Evolutionary conservation across 1,140 invertebrate species (phyloP).

Genomic region (Heliconius himera): DNA sequence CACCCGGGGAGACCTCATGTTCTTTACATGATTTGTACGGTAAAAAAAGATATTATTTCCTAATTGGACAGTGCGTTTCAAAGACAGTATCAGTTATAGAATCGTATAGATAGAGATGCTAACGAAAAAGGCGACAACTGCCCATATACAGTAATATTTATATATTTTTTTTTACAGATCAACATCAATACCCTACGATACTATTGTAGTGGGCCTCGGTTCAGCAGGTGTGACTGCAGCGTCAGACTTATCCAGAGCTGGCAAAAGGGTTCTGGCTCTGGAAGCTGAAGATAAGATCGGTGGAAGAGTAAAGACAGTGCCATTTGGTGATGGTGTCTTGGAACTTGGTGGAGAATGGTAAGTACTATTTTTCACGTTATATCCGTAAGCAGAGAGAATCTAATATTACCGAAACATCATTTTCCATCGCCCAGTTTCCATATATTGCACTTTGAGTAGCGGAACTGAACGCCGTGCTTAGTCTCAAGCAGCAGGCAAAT

Average conservation of each 20-base stretch:
- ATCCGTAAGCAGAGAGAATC: neutral
- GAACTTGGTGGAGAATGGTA: constrained; percentile 72
- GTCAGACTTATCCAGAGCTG: constrained; percentile 71
- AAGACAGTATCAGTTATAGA: too few relatives aligned
- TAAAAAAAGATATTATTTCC: too few relatives aligned
- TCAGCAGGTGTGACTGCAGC: constrained; percentile 83
- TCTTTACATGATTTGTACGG: too few relatives aligned
- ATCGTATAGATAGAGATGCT: too few relatives aligned
- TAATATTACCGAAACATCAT: neutral
- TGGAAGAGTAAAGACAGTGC: constrained; percentile 80
- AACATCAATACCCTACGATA: constrained; percentile 53
- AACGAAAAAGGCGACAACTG: too few relatives aligned
- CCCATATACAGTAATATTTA: neutral
- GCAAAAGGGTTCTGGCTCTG: constrained; percentile 52
- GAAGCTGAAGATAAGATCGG: constrained; percentile 83
- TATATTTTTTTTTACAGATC: constrained; percentile 11
- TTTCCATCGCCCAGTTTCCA: neutral
- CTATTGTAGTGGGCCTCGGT: constrained; percentile 85
- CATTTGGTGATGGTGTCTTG: constrained; percentile 73
- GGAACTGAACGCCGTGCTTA: too few relatives aligned
- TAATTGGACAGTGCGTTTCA: too few relatives aligned
- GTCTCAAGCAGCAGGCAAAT: too few relatives aligned
- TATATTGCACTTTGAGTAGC: too few relatives aligned
- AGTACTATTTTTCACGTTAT: constrained; percentile 4
- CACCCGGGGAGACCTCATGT: too few relatives aligned